These are phyloP conservation scores for Coelopa pilipes DNA, from an alignment of 2,888 invertebrate genomes.

Conservation along the genomic window DNA sequence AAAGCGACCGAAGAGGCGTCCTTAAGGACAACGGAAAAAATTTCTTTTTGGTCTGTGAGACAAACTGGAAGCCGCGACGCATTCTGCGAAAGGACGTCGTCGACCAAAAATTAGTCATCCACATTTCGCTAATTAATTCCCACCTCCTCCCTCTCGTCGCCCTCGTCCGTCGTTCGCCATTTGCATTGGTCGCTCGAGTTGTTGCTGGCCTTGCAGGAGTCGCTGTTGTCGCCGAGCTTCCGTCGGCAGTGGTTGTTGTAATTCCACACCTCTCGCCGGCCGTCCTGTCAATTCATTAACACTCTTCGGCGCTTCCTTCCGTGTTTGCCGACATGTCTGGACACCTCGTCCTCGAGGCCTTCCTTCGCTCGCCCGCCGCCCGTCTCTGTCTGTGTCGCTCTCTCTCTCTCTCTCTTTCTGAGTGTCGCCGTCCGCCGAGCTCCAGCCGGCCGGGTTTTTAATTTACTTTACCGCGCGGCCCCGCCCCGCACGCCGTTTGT, in stretches of 20 bases:
- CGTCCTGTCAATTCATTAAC: constrained; percentile 29
- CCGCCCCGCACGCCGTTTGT: constrained; percentile 25
- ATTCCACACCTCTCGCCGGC: constrained; percentile 1
- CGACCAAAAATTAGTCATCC: background rate
- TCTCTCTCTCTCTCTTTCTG: background rate
- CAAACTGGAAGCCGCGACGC: background rate
- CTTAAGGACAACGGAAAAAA: background rate
- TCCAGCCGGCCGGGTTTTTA: background rate
- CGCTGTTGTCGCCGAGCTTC: background rate
- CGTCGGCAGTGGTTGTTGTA: constrained; percentile 8
- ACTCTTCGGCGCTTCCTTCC: constrained; percentile 18
- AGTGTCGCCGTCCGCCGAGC: background rate
- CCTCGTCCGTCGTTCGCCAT: background rate
- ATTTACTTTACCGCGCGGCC: constrained; percentile 29
- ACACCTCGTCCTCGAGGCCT: too few relatives aligned
- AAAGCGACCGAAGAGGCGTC: background rate
- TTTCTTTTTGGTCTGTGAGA: background rate
- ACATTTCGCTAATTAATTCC: background rate
- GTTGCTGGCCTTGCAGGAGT: background rate
- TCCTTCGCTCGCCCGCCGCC: too few relatives aligned
- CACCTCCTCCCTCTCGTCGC: background rate
- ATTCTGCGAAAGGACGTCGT: too few relatives aligned
- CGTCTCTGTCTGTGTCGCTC: background rate
- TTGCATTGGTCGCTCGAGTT: background rate
- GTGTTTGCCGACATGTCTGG: background rate